A percentile compares a stretch with the other conserved stretches of the same genome.
Evolutionary conservation across 2,113 vertebrate genomes (phyloP).

Genomic region (Caretta caretta): DNA sequence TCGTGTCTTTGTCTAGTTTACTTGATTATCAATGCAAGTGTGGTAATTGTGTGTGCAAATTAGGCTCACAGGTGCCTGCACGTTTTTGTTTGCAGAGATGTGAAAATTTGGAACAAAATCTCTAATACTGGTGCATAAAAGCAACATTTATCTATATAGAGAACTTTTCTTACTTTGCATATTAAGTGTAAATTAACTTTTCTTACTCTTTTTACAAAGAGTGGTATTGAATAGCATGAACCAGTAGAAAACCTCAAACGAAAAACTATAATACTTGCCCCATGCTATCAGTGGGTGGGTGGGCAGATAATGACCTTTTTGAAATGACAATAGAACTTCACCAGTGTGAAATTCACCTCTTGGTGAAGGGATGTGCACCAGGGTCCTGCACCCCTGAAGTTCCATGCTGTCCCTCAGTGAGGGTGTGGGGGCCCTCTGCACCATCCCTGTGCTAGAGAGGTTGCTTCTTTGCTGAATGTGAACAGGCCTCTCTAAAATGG

Average conservation of each 20-base stretch:
- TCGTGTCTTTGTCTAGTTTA: background rate
- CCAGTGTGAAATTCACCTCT: background rate
- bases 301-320: background rate
- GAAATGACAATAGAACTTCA: background rate
- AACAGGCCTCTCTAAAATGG: background rate
- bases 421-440: background rate
- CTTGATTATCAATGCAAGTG: background rate
- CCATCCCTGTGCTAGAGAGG: background rate
- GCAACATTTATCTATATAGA: background rate
- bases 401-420: background rate
- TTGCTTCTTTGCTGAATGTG: background rate
- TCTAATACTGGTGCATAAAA: background rate
- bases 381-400: background rate
- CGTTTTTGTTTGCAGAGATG: background rate
- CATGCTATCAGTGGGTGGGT: background rate
- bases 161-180: background rate
- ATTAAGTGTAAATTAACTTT: background rate
- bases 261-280: background rate
- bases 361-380: background rate
- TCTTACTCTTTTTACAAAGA: background rate
- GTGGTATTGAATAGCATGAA: background rate
- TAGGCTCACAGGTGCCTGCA: background rate
- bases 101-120: background rate
- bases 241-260: background rate
- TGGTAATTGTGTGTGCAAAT: background rate